These are phyloP conservation scores for Zeus faber DNA, from an alignment of 2,113 vertebrate genomes.

Conservation along the genomic window DNA sequence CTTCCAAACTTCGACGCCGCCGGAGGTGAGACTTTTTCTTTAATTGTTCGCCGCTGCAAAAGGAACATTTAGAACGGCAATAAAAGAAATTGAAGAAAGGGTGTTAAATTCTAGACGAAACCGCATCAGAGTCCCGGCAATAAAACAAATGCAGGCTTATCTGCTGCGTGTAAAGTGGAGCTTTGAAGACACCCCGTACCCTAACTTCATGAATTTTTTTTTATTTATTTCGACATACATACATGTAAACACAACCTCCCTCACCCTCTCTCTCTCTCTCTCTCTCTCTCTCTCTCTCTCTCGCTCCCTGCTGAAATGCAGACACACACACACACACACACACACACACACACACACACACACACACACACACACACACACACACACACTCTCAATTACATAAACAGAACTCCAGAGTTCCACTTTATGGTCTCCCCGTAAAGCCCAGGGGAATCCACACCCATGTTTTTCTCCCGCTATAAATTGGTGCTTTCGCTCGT, in stretches of 20 bases:
- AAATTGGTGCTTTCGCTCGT: slow-evolving; percentile 52
- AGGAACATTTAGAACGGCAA: slow-evolving; percentile 24
- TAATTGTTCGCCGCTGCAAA: slow-evolving; percentile 31
- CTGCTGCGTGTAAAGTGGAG: not conserved
- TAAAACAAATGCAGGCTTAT: slow-evolving; percentile 52
- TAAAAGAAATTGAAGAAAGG: slow-evolving; percentile 22
- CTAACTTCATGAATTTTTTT: too few species aligned
- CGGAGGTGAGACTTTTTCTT: slow-evolving; percentile 73
- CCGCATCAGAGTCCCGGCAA: slow-evolving; percentile 53
- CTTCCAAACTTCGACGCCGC: slow-evolving; percentile 84
- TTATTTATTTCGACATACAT: too few species aligned
- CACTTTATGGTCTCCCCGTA: slow-evolving; percentile 34
- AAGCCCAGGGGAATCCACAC: slow-evolving; percentile 40
- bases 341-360: slow-evolving; percentile 8
- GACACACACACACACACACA: slow-evolving; percentile 37
- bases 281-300: slow-evolving; percentile 25
- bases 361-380: slow-evolving; percentile 35
- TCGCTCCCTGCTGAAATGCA: slow-evolving; percentile 11
- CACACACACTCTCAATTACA: slow-evolving; percentile 17
- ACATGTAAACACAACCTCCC: not conserved
- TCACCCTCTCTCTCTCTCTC: not conserved
- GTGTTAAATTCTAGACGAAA: slow-evolving; percentile 28
- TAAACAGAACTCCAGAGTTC: slow-evolving; percentile 35
- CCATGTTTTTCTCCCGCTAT: slow-evolving; percentile 13
- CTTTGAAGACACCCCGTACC: not conserved